Base-by-base conservation (phyloP, 2,797 vertebrate species). In the Thamnophis elegans region DNA sequence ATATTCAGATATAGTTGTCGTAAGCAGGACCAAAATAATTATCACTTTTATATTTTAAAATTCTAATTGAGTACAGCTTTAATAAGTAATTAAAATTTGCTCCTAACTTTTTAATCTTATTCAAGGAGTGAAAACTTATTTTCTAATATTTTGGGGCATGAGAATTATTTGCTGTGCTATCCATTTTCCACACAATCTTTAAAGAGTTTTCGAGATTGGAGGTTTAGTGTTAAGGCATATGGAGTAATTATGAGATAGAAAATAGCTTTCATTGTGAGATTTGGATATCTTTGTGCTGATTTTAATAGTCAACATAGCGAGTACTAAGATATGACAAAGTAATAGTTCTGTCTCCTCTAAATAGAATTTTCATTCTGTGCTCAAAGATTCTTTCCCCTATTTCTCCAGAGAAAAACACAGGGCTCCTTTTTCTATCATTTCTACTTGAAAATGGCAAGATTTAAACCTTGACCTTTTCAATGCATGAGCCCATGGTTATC, bases 291-390 rank as follows among this genome's bases (percentile, higher is more conserved):
- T 88, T 62, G n/a, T 53, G 54, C 28, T 42, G 54, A 55, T 36
- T 85, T 51, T 87, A 90, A 36, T 78, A 78, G 51, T 42, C 82
- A 92, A 42, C 54, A 18, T 18, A 54, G 11, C 47, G 32, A 86
- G 59, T 26, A 51, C 60, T 73, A 65, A 16, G 60, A 90, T 42
- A 87, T 26, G 51, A 55, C 18, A 53, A 54, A 90, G 18, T 90
- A 65, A 78, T 28, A 87, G 73, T 92, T 90, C 89, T 90, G 36
- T 47, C 26, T n/a, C 82, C 51, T 92, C 82, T 90, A 51, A 90
- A 89, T 25, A 58, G 32, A 59, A 73, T 87, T 13, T 68, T 51
- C 92, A 90, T 78, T 93, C 73, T 58, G 53, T n/a, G 87, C 62
- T 60, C 16, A 54, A 42, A 60, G 85, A 36, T 28, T 25, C 62